Evolutionary conservation across 2,113 vertebrate species (phyloP), one percentile per base, ranked within the genome.

Genomic region (Seriola quinqueradiata): DNA sequence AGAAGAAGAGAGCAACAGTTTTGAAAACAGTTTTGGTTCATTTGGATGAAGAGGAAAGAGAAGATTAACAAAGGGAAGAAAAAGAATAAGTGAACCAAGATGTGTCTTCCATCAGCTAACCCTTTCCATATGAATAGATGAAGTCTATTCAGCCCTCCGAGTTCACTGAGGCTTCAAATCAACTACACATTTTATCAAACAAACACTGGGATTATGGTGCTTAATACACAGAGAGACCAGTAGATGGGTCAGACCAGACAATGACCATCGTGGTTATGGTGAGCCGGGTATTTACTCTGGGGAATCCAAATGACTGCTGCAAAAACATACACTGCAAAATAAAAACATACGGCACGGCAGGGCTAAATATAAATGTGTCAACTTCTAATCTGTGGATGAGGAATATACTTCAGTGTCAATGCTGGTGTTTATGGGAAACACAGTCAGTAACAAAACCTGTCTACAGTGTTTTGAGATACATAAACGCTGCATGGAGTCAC

Each of bases 121-220:
- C 25, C 64, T 65, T 89, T 89, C 88, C 91, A 89, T 72, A 84
- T 91, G 92, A 90, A 79, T 75, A 42, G 8, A 76, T 81, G 48
- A 72, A 46, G 73, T 83, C 73, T 46, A 5, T 52, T 81, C 60
- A 75, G 81, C 77, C 50, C 50, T 72, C 58, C 48, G 75, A 85
- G 65, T 74, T 91, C 72, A 89, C 42, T 17, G 34, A 92, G 77
- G 70, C 76, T 88, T 90, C 74, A 89, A 85, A 88, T 88, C 60
- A 76, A 76, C 74, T 11, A 0, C 54, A 66, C 38, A 54, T 84
- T 88, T 78, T 72, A 85, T 87, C 72, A 82, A 87, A 84, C 77
- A 81, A 76, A 89, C 77, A 79, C 82, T 64, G 55, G 55, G 79
- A 77, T 77, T 34, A 54, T 69, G 60, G 60, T 74, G 83, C 85